Evolutionary conservation across 2,113 vertebrate genomes (phyloP), one percentile per base, ranked within the genome.

Genomic region (Caretta caretta): DNA sequence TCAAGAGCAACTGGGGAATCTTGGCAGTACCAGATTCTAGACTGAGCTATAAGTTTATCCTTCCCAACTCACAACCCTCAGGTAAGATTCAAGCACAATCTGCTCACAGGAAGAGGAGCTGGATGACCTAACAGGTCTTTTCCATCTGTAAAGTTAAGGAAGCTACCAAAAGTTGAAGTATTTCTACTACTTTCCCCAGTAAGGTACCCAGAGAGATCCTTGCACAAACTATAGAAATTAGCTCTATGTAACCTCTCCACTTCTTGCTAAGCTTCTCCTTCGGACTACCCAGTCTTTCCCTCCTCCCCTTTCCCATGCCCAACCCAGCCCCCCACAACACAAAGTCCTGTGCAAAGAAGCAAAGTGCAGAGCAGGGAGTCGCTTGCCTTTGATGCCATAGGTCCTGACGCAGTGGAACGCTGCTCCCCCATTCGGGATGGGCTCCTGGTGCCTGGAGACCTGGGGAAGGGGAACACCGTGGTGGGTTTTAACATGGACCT

Each of bases 401-500:
- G 99, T 99, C 99, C 99, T 99, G 99, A 99, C 99, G 99, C 99
- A 99, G 99, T 99, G 99, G 99, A 99, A 99, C 98, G 99, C 99
- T 98, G 99, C 98, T 99, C 99, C 99, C 99, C 99, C 99, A 99
- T 99, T 99, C 98, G 98, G 99, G 99, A 99, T 99, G 98, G 98
- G 98, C 97, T 99, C 99, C 99, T 99, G 99, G 97, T 99, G 99
- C 98, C 99, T 99, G 98, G 99, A 99, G 99, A 99, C 99, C 98
- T 99, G 98, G 98, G 99, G 99, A 98, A 99, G 99, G 98, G 99
- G 98, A 98, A 99, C 99, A 99, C 99, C 99, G 98, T 99, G 99
- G 99, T 99, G 99, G 98, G 99, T 99, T 99, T 99, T 99, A 99
- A 99, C 99, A 98, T 99, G 99, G 99, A 99, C 99, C 99, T 99